Conservation (phyloP, 1,140 invertebrate genomes). For the Chrysomallon squamiferum region DNA sequence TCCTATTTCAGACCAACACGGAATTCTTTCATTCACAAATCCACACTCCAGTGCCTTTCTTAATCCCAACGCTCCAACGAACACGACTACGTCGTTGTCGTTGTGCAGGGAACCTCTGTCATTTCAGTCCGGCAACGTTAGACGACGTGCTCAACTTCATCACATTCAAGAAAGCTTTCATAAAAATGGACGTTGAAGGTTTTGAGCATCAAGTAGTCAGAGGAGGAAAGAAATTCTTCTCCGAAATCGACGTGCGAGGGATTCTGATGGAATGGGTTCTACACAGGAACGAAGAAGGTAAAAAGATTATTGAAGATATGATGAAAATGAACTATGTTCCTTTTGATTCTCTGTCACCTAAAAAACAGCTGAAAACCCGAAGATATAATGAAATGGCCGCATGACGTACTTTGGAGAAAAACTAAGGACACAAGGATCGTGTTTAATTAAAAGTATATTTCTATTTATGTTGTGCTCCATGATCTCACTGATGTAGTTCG, state of each 20-base stretch:
- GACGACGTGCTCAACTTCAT: constrained; percentile 36
- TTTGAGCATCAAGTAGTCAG: constrained; percentile 41
- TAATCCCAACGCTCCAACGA: no score
- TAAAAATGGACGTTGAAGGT: constrained; percentile 45
- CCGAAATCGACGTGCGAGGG: constrained; percentile 29
- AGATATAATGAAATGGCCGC: neutral
- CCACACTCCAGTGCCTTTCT: no score
- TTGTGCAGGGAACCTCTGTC: neutral
- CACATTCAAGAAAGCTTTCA: constrained; percentile 15
- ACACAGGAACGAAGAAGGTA: constrained; percentile 13
- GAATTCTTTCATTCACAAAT: no score
- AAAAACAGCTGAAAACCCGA: neutral
- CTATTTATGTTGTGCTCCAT: no score
- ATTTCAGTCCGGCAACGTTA: constrained; percentile 16
- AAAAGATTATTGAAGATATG: neutral
- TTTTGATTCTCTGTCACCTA: neutral
- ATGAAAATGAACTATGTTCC: neutral
- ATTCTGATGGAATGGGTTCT: constrained; percentile 53
- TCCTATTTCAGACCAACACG: no score
- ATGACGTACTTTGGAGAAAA: constrained; percentile 1
- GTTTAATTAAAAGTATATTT: no score
- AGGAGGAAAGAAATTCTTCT: constrained; percentile 30
- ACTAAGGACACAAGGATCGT: no score
- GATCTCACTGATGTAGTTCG: no score
- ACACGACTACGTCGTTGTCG: no score